A percentile compares a stretch with the other conserved stretches of the same genome.
phyloP scores from a whole-genome alignment of 92 coral and sea anemone genomes.

The Phenganax marumi region DNA sequence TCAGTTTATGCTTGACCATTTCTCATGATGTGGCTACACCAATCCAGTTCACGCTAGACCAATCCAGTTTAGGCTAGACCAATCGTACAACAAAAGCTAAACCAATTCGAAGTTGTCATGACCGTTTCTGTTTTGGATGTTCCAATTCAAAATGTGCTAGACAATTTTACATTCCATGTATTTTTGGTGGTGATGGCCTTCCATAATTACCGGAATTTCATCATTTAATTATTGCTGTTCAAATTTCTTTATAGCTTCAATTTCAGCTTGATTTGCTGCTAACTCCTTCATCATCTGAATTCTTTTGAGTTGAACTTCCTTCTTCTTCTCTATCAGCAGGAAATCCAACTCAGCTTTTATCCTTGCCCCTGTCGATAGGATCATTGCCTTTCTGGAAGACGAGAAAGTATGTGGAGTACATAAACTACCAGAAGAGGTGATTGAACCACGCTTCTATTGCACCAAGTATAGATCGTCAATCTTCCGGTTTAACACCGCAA shows the following conservation, averaged over 20 bases:
- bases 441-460: too few relatives aligned
- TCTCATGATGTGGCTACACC: neutral
- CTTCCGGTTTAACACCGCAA: too few relatives aligned
- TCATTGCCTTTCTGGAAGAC: neutral
- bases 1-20: conserved; percentile 6
- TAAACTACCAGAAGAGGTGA: neutral
- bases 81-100: too few relatives aligned
- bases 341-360: neutral
- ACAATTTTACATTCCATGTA: too few relatives aligned
- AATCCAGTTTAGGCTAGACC: conserved; percentile 5
- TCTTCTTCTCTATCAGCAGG: too few relatives aligned
- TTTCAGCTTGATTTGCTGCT: neutral
- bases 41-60: too few relatives aligned
- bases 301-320: neutral
- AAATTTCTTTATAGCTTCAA: neutral
- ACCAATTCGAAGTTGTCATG: too few relatives aligned
- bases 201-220: too few relatives aligned
- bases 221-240: neutral
- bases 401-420: neutral
- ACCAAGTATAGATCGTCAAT: too few relatives aligned
- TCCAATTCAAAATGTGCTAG: too few relatives aligned
- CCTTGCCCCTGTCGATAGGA: neutral
- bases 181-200: too few relatives aligned
- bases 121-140: too few relatives aligned
- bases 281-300: neutral